Evolutionary conservation across 64 coral and sea anemone genomes (phyloP), one percentile per base, ranked within the genome.

Genomic region (Montipora cactus): DNA sequence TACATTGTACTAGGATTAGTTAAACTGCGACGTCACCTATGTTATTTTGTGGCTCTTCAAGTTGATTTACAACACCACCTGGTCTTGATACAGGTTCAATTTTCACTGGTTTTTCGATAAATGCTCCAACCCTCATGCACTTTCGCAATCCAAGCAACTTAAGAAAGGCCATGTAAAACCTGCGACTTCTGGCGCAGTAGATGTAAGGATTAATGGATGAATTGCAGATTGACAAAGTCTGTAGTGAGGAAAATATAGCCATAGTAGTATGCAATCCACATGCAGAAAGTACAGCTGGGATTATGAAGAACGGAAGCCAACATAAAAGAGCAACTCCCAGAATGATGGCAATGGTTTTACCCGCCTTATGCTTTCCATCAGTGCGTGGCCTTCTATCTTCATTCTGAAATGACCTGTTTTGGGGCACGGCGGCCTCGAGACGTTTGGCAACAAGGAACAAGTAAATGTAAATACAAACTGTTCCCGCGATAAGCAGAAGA

Each of bases 181-280:
- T 67, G 12, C 44, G 44, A 84, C 81, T 84, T 46, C 81, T 84
- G 37, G 19, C 81, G 19, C 81, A 84, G 19, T 84, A 84, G 18
- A 84, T 69, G 61, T 84, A 84, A 84, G 81, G 81, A 37, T 84
- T 84, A 44, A 84, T 69, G 5, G 81, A 84, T 5, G 81, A 84
- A 49, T 84, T 84, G 62, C 81, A 84, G n/a, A 69, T 16, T 10
- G 81, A 67, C 37, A 84, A 68, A 49, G 44, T 44, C 5, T 68
- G 81, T 0, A 69, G 59, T 68, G 62, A 66, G 14, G 8, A 69
- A 61, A 84, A 68, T n/a, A 69, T 62, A 1, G 11, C 7, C 62
- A 19, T 84, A 12, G 44, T 7, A 19, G 8, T 2, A n/a, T 69
- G 55, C 1, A 66, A 23, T 20, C 37, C 37, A 37, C 37, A 2